Evolutionary conservation across 2,113 vertebrate genomes (phyloP).

Genomic region (Burhinus bistriatus): DNA sequence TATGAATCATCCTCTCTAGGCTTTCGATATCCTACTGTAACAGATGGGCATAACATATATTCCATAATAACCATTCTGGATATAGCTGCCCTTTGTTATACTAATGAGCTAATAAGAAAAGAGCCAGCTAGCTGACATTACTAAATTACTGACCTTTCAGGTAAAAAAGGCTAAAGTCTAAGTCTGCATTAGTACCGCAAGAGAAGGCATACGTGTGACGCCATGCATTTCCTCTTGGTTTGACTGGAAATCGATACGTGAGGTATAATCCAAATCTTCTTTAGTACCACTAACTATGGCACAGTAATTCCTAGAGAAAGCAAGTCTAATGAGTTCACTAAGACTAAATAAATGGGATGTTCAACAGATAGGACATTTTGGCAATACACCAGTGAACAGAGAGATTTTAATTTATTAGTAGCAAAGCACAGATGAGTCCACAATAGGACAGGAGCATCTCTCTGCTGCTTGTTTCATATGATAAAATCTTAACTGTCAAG

Average conservation of each 20-base stretch:
- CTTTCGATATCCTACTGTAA: background rate
- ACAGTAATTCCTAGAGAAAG: background rate
- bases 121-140: background rate
- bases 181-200: background rate
- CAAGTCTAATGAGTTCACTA: background rate
- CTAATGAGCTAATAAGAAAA: background rate
- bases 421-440: background rate
- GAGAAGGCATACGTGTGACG: background rate
- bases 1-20: background rate
- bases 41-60: constrained; percentile 6
- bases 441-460: background rate
- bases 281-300: background rate
- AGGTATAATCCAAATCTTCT: background rate
- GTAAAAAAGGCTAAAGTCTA: background rate
- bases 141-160: background rate
- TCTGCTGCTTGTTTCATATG: background rate
- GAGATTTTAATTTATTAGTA: background rate
- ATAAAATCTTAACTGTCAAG: background rate
- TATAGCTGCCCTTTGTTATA: background rate
- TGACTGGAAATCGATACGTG: accelerated
- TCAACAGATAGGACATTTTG: background rate
- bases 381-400: background rate
- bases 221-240: background rate
- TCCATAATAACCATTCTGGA: background rate
- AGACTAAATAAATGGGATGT: background rate